These are phyloP conservation scores for Mystacornis crossleyi DNA, from an alignment of 2,113 vertebrate species.

Conservation along the genomic window DNA sequence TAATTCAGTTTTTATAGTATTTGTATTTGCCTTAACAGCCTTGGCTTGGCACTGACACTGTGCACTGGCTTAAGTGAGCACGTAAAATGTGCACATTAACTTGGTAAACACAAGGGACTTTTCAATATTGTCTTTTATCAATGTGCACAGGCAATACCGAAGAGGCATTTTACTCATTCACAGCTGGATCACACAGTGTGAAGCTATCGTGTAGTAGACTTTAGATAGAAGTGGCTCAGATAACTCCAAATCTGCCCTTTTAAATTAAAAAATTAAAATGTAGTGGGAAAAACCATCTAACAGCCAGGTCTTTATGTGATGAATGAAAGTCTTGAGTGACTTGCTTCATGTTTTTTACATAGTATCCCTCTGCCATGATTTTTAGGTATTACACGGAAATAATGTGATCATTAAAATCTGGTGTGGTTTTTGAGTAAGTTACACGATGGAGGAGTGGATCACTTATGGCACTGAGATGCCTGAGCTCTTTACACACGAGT, in stretches of 20 bases:
- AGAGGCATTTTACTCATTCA: neutral
- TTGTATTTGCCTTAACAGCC: neutral
- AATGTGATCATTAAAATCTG: neutral
- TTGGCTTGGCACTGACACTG: neutral
- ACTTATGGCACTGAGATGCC: neutral
- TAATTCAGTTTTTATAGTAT: neutral
- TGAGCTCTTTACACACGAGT: accelerated
- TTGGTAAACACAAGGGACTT: neutral
- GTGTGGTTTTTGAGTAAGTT: neutral
- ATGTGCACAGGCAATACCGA: neutral
- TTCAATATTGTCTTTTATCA: neutral
- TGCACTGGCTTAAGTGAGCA: neutral
- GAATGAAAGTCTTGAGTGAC: neutral
- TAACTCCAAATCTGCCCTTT: neutral
- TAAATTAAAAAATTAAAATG: neutral
- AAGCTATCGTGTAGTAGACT: neutral
- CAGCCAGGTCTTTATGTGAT: neutral
- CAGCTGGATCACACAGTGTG: neutral
- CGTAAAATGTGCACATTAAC: neutral
- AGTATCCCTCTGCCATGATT: neutral
- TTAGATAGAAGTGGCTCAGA: neutral
- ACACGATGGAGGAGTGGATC: accelerated
- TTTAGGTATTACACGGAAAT: neutral
- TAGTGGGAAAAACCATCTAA: neutral
- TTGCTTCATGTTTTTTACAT: neutral